phyloP scores from a whole-genome alignment of 2,797 vertebrate species.

The Carcharodon carcharias region DNA sequence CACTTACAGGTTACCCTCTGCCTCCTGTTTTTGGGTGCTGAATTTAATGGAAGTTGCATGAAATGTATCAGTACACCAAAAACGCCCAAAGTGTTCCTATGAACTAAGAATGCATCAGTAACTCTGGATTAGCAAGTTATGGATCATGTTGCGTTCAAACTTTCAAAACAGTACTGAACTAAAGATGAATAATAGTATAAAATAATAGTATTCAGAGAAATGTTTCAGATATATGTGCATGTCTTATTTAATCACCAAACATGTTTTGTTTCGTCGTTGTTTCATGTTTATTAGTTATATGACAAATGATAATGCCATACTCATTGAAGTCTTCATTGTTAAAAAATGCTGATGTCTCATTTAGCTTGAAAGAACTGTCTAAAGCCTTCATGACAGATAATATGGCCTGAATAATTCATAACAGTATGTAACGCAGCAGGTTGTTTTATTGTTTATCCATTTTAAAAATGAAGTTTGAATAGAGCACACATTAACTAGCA shows the following conservation, averaged over 20 bases:
- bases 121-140: background rate
- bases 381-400: background rate
- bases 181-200: background rate
- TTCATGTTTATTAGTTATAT: background rate
- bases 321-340: slow-evolving; percentile 17
- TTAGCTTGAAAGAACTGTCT: background rate
- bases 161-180: background rate
- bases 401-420: background rate
- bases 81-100: background rate
- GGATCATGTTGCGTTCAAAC: background rate
- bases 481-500: background rate
- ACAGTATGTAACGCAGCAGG: background rate
- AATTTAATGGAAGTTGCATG: background rate
- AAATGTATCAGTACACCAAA: no score
- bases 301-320: background rate
- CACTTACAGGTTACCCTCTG: background rate
- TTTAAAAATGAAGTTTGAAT: slow-evolving; percentile 3
- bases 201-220: background rate
- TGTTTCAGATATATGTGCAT: background rate
- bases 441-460: slow-evolving; percentile 20
- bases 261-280: background rate
- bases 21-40: background rate
- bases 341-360: background rate
- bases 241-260: background rate
- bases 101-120: background rate